Base-by-base conservation (phyloP, 2,113 vertebrate species). In the Dromas ardeola region DNA sequence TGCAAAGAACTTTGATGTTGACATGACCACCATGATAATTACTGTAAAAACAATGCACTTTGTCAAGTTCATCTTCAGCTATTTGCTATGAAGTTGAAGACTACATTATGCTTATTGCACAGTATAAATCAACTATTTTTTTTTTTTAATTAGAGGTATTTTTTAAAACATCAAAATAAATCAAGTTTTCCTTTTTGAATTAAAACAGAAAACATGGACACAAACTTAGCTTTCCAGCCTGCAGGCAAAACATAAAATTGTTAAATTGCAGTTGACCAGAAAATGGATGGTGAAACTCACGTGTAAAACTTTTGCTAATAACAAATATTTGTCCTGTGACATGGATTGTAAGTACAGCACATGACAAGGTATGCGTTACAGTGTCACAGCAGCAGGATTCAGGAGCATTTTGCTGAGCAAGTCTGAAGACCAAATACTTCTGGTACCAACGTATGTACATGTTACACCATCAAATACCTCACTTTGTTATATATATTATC, bases 221-320 rank as follows among this genome's bases (percentile, higher is more conserved):
- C n/a, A 90, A 93, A 76, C 25, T 67, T 71, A 78, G 56, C 81
- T 88, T 96, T 94, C 81, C 89, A 94, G 96, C 93, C 96, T 96
- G 32, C 1, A 13, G 94, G 95, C 66, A 96, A 96, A 97, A 91
- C n/a, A 96, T 15, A 86, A 95, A 96, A 95, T 72, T 88, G 76
- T 97, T 98, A 97, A 95, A 96, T 83, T 88, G 62, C 93, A 96
- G 59, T 63, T 38, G 81, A 95, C 63, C 55, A 93, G 88, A 97
- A 98, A 96, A 93, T 3, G 12, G 61, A 95, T 78, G 93, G 88
- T 93, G 93, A 97, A 97, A 92, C 59, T 86, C 4, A 5, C 76
- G 52, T 76, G 73, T 78, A 69, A 94, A 97, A 90, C 83, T 95
- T 96, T 38, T 56, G 40, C 55, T 97, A 95, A 91, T 92, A 93